Evolutionary conservation across 1,140 invertebrate species (phyloP).

Genomic region (Drosophila hydei): DNA sequence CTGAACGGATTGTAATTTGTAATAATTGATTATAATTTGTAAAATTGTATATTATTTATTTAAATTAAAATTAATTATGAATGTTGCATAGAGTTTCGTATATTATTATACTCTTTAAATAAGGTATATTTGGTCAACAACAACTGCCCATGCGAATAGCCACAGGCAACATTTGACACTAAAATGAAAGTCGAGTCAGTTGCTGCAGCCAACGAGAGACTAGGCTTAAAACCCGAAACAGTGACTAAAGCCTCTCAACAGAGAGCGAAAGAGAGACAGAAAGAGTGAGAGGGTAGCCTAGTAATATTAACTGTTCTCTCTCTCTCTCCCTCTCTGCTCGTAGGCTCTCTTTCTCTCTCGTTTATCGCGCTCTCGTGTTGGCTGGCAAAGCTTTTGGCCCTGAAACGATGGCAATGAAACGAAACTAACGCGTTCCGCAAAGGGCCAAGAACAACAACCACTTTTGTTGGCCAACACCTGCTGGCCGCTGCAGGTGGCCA

Average conservation of each 20-base stretch:
- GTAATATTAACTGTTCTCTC: neutral
- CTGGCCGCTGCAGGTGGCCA: conserved; percentile 58
- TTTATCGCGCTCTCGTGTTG: neutral
- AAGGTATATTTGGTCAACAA: neutral
- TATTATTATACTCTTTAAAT: too few species aligned
- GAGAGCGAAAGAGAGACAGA: neutral
- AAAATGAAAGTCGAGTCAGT: neutral
- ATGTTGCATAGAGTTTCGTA: too few species aligned
- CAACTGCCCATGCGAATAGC: conserved; percentile 8
- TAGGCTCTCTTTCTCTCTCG: neutral
- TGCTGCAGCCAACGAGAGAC: conserved; percentile 1
- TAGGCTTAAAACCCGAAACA: neutral
- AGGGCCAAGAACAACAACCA: conserved; percentile 20
- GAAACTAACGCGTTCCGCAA: conserved; percentile 11
- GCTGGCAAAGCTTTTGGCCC: conserved; percentile 30
- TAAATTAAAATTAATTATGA: too few species aligned
- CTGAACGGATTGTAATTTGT: too few species aligned
- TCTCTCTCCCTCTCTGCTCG: conserved; percentile 2
- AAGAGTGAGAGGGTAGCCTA: neutral
- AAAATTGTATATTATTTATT: too few species aligned
- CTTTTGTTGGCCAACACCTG: conserved; percentile 34
- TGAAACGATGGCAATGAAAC: conserved; percentile 45
- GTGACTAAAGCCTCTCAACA: neutral
- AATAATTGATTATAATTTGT: too few species aligned
- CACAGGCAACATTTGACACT: conserved; percentile 17